Percentiles rank a stretch among this genome's conserved stretches.
Conservation (phyloP, 2,888 invertebrate species). For the Matsumyia berberina region DNA sequence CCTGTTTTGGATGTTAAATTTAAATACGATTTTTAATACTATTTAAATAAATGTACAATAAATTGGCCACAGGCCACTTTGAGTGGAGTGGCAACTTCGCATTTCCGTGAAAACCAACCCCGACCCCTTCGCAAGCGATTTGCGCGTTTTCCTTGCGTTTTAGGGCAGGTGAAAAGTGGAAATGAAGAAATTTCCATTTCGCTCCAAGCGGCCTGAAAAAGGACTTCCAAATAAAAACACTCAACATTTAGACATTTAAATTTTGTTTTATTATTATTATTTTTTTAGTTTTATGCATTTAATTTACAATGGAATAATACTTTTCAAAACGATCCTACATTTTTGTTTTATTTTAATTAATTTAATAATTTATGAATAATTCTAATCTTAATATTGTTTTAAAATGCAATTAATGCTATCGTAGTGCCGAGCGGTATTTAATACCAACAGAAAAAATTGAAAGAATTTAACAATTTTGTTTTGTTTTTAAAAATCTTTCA, state of each 20-base stretch:
- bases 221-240: constrained; percentile 13
- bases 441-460: constrained; percentile 59
- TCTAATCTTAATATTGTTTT: constrained; percentile 53
- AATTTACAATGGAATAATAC: constrained; percentile 75
- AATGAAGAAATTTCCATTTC: too few relatives aligned
- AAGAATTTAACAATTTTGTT: constrained; percentile 56
- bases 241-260: constrained; percentile 51
- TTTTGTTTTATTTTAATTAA: constrained; percentile 35
- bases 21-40: too few relatives aligned
- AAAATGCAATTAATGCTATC: constrained; percentile 59
- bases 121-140: too few relatives aligned
- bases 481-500: neutral
- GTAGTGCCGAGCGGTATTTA: constrained; percentile 65
- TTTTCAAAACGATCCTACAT: constrained; percentile 69
- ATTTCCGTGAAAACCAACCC: too few relatives aligned
- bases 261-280: constrained; percentile 42
- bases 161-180: too few relatives aligned
- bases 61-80: too few relatives aligned
- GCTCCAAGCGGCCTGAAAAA: too few relatives aligned
- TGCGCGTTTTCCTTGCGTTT: too few relatives aligned
- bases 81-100: too few relatives aligned
- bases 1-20: too few relatives aligned
- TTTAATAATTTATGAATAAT: constrained; percentile 73
- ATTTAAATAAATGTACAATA: too few relatives aligned
- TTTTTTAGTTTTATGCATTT: constrained; percentile 61